phyloP scores from a whole-genome alignment of 2,888 invertebrate genomes.

The Diarsia dahlii region DNA sequence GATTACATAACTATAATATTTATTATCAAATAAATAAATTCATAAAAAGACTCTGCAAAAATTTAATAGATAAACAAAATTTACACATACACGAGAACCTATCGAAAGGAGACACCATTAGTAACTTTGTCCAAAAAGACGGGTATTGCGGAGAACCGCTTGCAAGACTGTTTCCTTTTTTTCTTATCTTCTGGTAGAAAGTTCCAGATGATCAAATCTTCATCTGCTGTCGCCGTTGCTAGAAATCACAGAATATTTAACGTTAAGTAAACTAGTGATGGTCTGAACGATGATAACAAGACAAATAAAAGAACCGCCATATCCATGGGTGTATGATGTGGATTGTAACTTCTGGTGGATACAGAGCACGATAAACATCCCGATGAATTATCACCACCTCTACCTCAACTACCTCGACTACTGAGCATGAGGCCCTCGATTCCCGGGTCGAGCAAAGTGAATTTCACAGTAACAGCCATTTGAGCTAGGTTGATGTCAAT shows the following conservation, averaged over 20 bases:
- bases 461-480: no score
- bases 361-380: no score
- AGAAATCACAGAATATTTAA: background rate
- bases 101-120: conserved; percentile 77
- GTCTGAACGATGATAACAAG: background rate
- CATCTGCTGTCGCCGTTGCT: conserved; percentile 86
- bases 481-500: no score
- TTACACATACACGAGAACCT: conserved; percentile 17
- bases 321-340: no score
- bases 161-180: conserved; percentile 68
- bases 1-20: conserved; percentile 47
- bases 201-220: conserved; percentile 88
- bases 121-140: conserved; percentile 77
- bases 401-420: no score
- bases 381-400: no score
- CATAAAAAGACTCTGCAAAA: conserved; percentile 48
- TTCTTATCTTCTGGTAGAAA: conserved; percentile 84
- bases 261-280: background rate
- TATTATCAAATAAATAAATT: conserved; percentile 57
- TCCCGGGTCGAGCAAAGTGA: no score
- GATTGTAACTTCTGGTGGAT: no score
- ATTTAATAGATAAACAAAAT: conserved; percentile 23
- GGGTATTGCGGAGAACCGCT: conserved; percentile 79
- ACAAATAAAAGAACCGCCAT: no score
- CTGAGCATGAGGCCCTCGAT: no score